These are phyloP conservation scores for Cephalopterus ornatus DNA, from an alignment of 2,113 vertebrate genomes.

Conservation along the genomic window DNA sequence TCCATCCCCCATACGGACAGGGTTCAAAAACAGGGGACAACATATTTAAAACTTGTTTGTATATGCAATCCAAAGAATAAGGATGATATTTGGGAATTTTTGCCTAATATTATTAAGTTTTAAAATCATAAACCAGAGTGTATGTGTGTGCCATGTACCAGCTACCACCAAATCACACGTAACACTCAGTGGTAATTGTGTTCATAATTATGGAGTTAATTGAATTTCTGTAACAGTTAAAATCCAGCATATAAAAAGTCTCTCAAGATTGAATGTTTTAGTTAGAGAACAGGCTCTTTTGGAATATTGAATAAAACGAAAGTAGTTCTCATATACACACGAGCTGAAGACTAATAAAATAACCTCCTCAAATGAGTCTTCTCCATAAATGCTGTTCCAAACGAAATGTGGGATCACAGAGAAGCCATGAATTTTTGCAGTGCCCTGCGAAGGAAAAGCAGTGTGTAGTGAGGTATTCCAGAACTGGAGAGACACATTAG, in stretches of 20 bases:
- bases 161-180: neutral
- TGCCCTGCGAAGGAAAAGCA: neutral
- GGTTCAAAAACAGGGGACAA: no score
- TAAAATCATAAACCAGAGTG: neutral
- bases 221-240: slow-evolving; percentile 43
- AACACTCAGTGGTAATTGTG: slow-evolving; percentile 31
- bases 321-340: neutral
- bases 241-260: slow-evolving; percentile 5
- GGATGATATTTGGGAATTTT: neutral
- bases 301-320: neutral
- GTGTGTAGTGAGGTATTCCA: rapidly evolving
- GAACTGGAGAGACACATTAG: neutral
- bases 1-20: neutral
- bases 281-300: neutral
- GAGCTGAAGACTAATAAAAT: neutral
- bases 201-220: slow-evolving; percentile 55
- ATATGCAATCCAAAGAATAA: neutral
- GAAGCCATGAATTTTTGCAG: neutral
- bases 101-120: neutral
- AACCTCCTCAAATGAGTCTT: neutral
- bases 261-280: slow-evolving; percentile 30
- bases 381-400: neutral
- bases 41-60: neutral
- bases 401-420: neutral
- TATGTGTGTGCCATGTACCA: neutral